A percentile compares a stretch with the other conserved stretches of the same genome.
These are phyloP conservation scores for Tetanocera ferruginea DNA, from an alignment of 2,888 invertebrate species.

Conservation along the genomic window DNA sequence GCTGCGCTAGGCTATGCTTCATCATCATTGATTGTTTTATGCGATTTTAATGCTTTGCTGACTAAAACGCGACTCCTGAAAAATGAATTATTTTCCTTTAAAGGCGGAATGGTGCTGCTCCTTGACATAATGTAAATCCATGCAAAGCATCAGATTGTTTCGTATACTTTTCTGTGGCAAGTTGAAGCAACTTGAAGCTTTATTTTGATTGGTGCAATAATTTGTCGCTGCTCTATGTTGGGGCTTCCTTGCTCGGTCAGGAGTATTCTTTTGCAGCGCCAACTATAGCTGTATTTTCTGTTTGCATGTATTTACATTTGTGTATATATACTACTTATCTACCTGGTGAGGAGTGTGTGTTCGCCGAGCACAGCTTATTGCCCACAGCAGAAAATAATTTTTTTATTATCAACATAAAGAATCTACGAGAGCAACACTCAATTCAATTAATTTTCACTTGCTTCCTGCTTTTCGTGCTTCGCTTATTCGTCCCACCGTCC, in stretches of 20 bases:
- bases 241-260: conserved; percentile 53
- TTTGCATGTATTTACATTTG: conserved; percentile 9
- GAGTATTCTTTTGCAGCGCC: conserved; percentile 49
- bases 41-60: conserved; percentile 59
- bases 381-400: conserved; percentile 56
- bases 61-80: conserved; percentile 4
- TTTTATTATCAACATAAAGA: conserved; percentile 58
- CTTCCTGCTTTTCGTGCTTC: conserved; percentile 48
- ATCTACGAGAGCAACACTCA: conserved; percentile 61
- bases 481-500: conserved; percentile 42
- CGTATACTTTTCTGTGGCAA: background rate
- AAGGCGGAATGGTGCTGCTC: background rate
- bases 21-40: conserved; percentile 62
- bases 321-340: background rate
- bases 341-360: conserved; percentile 17
- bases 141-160: background rate
- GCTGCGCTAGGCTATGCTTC: conserved; percentile 38
- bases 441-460: conserved; percentile 69
- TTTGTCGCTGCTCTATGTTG: conserved; percentile 56
- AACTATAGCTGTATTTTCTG: background rate
- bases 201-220: conserved; percentile 47
- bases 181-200: conserved; percentile 30
- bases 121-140: background rate
- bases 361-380: conserved; percentile 42
- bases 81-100: background rate